Conservation (phyloP, 2,797 vertebrate genomes). For the Enteromius afrohamiltoni region DNA sequence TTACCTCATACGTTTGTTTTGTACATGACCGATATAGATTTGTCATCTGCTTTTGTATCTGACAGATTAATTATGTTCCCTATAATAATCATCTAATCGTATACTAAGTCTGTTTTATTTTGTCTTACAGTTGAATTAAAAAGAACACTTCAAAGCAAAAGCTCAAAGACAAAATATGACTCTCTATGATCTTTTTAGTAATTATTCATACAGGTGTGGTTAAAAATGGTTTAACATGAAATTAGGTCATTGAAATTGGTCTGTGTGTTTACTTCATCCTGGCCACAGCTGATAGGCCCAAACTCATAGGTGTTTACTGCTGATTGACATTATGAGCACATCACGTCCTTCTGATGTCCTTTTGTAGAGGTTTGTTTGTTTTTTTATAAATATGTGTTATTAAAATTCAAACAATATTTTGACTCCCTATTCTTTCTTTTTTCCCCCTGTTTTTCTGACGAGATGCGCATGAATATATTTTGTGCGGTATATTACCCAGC, state of each 20-base stretch:
- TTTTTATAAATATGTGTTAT: too few relatives aligned
- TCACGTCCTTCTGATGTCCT: neutral
- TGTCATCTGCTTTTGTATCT: neutral
- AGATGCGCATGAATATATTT: too few relatives aligned
- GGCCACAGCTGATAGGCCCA: neutral
- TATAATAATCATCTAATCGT: neutral
- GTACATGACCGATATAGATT: neutral
- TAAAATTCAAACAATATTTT: too few relatives aligned
- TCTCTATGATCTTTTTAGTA: constrained; percentile 4
- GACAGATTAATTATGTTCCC: neutral
- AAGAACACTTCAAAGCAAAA: neutral
- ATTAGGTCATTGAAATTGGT: constrained; percentile 5
- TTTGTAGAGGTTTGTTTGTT: neutral
- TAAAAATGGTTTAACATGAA: constrained; percentile 19
- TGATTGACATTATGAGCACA: neutral
- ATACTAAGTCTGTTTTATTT: neutral
- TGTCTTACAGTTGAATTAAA: neutral
- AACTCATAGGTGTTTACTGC: neutral
- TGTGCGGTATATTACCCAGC: too few relatives aligned
- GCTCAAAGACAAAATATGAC: neutral
- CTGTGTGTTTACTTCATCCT: neutral
- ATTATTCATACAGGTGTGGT: constrained; percentile 23
- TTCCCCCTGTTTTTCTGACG: too few relatives aligned
- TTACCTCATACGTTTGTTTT: neutral
- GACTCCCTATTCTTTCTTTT: too few relatives aligned